A percentile compares a stretch with the other conserved stretches of the same genome.
phyloP scores from a whole-genome alignment of 2,797 vertebrate species.

The Streptopelia turtur region DNA sequence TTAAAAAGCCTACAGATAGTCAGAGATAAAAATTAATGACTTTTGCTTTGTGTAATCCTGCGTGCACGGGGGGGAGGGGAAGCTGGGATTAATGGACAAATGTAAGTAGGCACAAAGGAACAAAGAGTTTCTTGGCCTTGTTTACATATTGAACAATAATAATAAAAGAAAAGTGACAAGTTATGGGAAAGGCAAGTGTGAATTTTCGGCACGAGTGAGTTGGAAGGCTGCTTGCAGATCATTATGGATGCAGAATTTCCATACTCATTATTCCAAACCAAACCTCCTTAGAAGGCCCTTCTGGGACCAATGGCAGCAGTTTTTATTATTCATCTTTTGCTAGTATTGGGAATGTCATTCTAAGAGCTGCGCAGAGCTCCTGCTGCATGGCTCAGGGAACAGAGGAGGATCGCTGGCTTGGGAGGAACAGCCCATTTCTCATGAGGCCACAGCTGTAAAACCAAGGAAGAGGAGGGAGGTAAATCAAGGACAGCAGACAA shows the following conservation, averaged over 20 bases:
- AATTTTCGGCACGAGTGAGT: conserved; percentile 82
- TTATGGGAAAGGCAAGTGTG: conserved; percentile 79
- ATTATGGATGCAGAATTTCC: conserved; percentile 79
- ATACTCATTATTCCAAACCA: conserved; percentile 78
- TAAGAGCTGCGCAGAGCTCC: neutral
- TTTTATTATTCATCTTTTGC: conserved; percentile 73
- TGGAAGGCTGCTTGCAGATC: conserved; percentile 78
- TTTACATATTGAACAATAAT: conserved; percentile 83
- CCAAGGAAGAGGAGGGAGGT: neutral
- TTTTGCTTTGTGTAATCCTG: conserved; percentile 88
- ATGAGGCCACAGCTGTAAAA: conserved; percentile 8
- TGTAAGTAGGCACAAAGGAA: conserved; percentile 83
- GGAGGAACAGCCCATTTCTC: conserved; percentile 55
- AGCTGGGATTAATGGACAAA: conserved; percentile 81
- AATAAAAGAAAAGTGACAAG: conserved; percentile 80
- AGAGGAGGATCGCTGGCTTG: neutral
- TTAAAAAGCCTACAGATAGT: conserved; percentile 88
- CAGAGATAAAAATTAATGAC: conserved; percentile 90
- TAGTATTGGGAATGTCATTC: conserved; percentile 54
- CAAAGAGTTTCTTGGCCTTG: conserved; percentile 82
- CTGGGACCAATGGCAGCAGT: conserved; percentile 59
- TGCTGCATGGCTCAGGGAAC: neutral
- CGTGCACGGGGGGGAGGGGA: conserved; percentile 65
- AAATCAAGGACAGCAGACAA: conserved; percentile 52
- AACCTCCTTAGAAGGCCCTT: conserved; percentile 75